phyloP scores from a whole-genome alignment of 2,888 invertebrate species.

The Cacoxenus indagator region DNA sequence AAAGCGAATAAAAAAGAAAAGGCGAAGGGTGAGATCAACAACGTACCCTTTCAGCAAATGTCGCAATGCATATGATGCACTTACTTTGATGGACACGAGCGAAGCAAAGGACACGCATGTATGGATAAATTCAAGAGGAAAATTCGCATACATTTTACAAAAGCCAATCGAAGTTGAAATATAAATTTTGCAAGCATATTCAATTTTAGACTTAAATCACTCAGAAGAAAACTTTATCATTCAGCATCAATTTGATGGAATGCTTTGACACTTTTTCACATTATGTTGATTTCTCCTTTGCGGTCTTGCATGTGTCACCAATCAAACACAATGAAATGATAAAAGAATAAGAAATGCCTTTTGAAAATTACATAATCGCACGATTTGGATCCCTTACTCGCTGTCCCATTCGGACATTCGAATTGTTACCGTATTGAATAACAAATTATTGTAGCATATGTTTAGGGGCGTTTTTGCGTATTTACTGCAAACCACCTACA shows the following conservation, averaged over 20 bases:
- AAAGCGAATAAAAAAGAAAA: neutral
- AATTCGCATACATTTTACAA: neutral
- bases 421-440: conserved; percentile 49
- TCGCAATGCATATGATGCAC: neutral
- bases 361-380: conserved; percentile 58
- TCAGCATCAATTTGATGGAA: neutral
- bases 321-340: conserved; percentile 27
- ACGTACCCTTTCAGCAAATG: neutral
- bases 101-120: neutral
- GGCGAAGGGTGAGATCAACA: neutral
- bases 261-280: conserved; percentile 34
- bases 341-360: conserved; percentile 50
- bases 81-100: conserved; percentile 15
- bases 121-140: neutral
- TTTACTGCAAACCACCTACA: conserved; percentile 22
- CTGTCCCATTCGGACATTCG: neutral
- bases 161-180: neutral
- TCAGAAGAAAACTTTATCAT: conserved; percentile 49
- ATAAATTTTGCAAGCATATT: neutral
- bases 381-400: conserved; percentile 41
- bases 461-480: conserved; percentile 34
- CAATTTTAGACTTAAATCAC: neutral
- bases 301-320: conserved; percentile 28
- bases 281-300: conserved; percentile 57
- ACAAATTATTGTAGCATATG: conserved; percentile 60